Base-by-base conservation (phyloP, 2,113 vertebrate genomes). In the Hystrix cristata region DNA sequence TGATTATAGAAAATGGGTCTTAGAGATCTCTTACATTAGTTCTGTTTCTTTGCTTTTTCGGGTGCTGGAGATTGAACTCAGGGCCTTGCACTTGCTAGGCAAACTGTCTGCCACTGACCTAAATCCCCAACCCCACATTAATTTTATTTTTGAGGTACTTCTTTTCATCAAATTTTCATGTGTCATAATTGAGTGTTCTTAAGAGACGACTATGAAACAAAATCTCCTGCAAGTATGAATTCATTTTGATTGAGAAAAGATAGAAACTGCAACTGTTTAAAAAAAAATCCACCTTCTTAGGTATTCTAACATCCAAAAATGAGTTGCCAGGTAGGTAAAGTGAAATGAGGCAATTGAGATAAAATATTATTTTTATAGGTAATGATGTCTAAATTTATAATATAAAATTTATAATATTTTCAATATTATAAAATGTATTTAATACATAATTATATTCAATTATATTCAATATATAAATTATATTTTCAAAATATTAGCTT, bases 201-300 rank as follows among this genome's bases (percentile, higher is more conserved):
- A 38, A 71, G n/a, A 43, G 3, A 43, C 43, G 19, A 72, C 69
- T 72, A 72, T 43, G n/a, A 72, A 71, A 72, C n/a, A 19, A 19
- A 72, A 38, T 72, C 69, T 72, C 18, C 69, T 72, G 69, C 38
- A 86, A 79, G 31, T 69, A 34, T 21, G 29, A 51, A 60, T 69
- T 76, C 55, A 51, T 81, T 95, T 93, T 85, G 57, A 84, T 92
- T 92, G 51, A 31, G 48, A 90, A 92, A 84, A 96, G 19, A 43
- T 9, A 59, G 67, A 91, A 92, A 79, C 3, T 38, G 5, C 23
- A 85, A 71, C 25, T 21, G 27, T 60, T 38, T 78, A 65, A 87
- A 95, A 43, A 38, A 48, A 88, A 76, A 69, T n/a, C 16, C 27
- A 53, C 53, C 23, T 71, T 86, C 55, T 90, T 74, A 43, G n/a